Conservation (phyloP, 2,888 invertebrate species). For the Spodoptera picta region DNA sequence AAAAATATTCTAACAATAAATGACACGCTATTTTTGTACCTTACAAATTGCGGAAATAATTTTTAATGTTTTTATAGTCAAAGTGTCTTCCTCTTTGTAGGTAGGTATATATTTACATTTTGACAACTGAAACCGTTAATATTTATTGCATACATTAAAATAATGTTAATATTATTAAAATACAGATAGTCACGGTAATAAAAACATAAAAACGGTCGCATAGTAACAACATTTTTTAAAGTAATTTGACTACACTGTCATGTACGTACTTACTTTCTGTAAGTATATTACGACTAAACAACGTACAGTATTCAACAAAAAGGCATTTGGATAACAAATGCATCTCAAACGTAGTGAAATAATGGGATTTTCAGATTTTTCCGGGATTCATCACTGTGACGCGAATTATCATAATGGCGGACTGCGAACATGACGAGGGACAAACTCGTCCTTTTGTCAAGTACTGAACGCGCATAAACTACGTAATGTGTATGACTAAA, state of each 20-base stretch:
- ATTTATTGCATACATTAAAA: too few relatives aligned
- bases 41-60: too few relatives aligned
- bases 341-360: constrained; percentile 35
- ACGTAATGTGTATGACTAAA: constrained; percentile 5
- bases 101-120: too few relatives aligned
- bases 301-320: constrained; percentile 19
- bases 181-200: too few relatives aligned
- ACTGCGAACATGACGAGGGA: constrained; percentile 9
- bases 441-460: constrained; percentile 7
- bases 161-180: too few relatives aligned
- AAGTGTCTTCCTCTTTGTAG: too few relatives aligned
- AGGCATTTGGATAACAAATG: constrained; percentile 21
- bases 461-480: constrained; percentile 11
- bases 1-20: too few relatives aligned
- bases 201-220: too few relatives aligned
- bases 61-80: too few relatives aligned
- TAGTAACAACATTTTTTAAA: constrained; percentile 8
- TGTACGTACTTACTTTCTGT: too few relatives aligned
- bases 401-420: constrained; percentile 43
- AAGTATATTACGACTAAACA: constrained; percentile 2
- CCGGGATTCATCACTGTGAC: constrained; percentile 22
- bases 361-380: constrained; percentile 38
- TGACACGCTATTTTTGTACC: too few relatives aligned
- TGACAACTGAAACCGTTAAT: too few relatives aligned
- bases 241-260: constrained; percentile 1